A percentile compares a stretch with the other conserved stretches of the same genome.
Conservation (phyloP, 1,140 invertebrate genomes). For the Dendrolimus punctatus region DNA sequence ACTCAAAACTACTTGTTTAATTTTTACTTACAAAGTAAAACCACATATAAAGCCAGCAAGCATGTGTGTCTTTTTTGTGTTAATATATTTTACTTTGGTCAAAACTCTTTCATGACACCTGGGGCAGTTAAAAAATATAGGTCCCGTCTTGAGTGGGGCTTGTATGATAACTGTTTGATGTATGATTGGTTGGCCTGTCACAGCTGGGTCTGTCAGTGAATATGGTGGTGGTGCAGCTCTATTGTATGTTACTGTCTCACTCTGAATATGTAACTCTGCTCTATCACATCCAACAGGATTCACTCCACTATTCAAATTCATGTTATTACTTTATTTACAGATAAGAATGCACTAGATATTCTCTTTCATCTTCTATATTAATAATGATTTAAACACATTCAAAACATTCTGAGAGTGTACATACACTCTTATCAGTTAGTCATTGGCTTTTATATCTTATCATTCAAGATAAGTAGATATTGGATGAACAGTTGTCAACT, state of each 20-base stretch:
- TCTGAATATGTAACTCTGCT: slow-evolving; percentile 18
- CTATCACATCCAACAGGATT: slow-evolving; percentile 14
- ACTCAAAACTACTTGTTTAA: slow-evolving; percentile 2
- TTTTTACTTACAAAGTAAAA: slow-evolving; percentile 44
- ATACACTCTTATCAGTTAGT: slow-evolving; percentile 13
- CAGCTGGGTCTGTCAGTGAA: slow-evolving; percentile 13
- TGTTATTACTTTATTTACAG: slow-evolving; percentile 9
- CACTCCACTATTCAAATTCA: slow-evolving; percentile 20
- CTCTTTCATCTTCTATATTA: slow-evolving; percentile 13
- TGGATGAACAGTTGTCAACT: not conserved
- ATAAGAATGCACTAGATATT: slow-evolving; percentile 2
- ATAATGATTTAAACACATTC: slow-evolving; percentile 18
- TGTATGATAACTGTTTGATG: slow-evolving; percentile 45
- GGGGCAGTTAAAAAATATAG: slow-evolving; percentile 33
- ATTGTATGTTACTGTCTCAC: slow-evolving; percentile 15
- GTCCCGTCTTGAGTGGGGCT: slow-evolving; percentile 27
- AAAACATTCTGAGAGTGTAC: slow-evolving; percentile 10
- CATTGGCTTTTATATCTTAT: slow-evolving; percentile 18
- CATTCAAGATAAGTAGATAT: slow-evolving; percentile 9
- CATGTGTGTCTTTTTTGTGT: slow-evolving; percentile 50
- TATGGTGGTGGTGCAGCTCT: slow-evolving; percentile 47
- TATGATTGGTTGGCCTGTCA: slow-evolving; percentile 23
- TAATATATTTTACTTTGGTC: slow-evolving; percentile 47
- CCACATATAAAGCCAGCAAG: slow-evolving; percentile 56
- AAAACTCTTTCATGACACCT: slow-evolving; percentile 35